Evolutionary conservation across 2,888 invertebrate species (phyloP).

Genomic region (Ectemnius lituratus): DNA sequence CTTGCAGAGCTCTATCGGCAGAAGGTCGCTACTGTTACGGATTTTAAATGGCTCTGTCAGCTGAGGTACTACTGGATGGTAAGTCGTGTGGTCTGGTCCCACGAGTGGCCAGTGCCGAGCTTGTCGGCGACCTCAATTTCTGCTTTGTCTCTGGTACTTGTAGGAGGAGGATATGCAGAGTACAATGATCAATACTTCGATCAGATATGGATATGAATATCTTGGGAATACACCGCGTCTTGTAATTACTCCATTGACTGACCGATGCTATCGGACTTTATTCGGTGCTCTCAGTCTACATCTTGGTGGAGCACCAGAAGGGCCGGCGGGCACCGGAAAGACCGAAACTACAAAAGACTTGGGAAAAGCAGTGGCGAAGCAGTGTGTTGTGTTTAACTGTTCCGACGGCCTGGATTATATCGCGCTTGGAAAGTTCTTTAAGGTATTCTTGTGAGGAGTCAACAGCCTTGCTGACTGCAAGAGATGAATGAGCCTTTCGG

Average conservation of each 20-base stretch:
- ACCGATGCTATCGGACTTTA: constrained; percentile 88
- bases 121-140: too few species aligned
- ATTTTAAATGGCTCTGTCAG: constrained; percentile 95
- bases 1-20: constrained; percentile 84
- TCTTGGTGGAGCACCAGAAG: constrained; percentile 80
- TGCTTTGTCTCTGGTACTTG: constrained; percentile 19
- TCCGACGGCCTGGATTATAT: constrained; percentile 84
- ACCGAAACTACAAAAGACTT: constrained; percentile 83
- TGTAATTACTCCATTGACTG: constrained; percentile 96
- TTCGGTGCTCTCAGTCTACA: constrained; percentile 82
- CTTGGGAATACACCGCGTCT: constrained; percentile 92
- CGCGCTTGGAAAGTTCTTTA: constrained; percentile 82
- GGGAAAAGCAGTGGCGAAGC: constrained; percentile 84
- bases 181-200: constrained; percentile 81
- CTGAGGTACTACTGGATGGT: constrained; percentile 93
- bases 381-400: constrained; percentile 85
- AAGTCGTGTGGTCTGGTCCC: constrained; percentile 42
- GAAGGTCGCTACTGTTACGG: constrained; percentile 84
- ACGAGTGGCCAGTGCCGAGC: too few species aligned
- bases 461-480: too few species aligned
- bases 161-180: constrained; percentile 78
- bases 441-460: constrained; percentile 64
- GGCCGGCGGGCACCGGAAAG: constrained; percentile 81
- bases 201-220: constrained; percentile 90
- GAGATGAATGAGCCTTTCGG: too few species aligned